A percentile compares a stretch with the other conserved stretches of the same genome.
These are phyloP conservation scores for Festucalex cinctus DNA, from an alignment of 2,113 vertebrate genomes.

Conservation along the genomic window DNA sequence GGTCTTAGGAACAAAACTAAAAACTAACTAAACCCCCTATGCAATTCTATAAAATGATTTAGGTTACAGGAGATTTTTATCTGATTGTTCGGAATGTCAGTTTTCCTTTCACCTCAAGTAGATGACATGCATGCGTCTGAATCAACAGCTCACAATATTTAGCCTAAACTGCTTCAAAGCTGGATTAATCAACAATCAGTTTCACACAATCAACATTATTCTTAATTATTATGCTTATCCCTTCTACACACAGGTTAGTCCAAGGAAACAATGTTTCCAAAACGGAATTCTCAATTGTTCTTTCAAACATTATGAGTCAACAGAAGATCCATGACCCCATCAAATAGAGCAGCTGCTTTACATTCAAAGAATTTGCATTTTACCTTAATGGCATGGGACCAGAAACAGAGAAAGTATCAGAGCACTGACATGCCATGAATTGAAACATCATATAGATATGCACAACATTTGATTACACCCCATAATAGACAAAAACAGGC, in stretches of 20 bases:
- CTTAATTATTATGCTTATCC: neutral
- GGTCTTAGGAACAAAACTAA: too few species aligned
- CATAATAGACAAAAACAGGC: neutral
- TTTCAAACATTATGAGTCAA: conserved; percentile 4
- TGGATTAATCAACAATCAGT: neutral
- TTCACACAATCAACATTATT: neutral
- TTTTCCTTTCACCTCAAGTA: neutral
- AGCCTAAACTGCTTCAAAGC: neutral
- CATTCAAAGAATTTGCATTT: conserved; percentile 12
- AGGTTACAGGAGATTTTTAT: neutral
- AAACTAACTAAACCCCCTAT: too few species aligned
- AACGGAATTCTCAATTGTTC: conserved; percentile 41
- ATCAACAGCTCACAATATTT: neutral
- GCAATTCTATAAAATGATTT: too few species aligned
- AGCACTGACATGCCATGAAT: neutral
- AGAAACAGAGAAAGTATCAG: conserved; percentile 28
- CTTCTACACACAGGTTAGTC: conserved; percentile 13
- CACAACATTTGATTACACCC: neutral
- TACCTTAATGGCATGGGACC: conserved; percentile 34
- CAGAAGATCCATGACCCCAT: conserved; percentile 20
- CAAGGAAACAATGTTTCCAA: conserved; percentile 31
- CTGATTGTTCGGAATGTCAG: neutral
- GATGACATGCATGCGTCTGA: neutral
- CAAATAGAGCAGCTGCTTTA: conserved; percentile 34
- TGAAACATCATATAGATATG: conserved; percentile 19